Base-by-base conservation (phyloP, 2,113 vertebrate genomes). In the Cyrtonyx montezumae region DNA sequence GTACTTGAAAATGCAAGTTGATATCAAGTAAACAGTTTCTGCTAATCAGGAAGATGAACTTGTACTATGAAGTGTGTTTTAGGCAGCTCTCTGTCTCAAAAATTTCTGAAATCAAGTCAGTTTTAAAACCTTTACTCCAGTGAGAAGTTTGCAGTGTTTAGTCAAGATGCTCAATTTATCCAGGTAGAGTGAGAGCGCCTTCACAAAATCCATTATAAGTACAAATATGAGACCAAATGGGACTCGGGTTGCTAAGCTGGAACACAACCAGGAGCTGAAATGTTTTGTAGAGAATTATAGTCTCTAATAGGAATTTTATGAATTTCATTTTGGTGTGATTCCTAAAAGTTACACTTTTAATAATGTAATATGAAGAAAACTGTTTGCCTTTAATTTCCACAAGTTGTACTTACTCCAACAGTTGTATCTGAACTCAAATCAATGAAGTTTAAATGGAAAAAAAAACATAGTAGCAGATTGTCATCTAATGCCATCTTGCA, bases 1-100 rank as follows among this genome's bases (percentile, higher is more conserved):
- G 90, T 21, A 51, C 26, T 88, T 32, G 59, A 89, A 96, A 95
- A 79, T 17, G 92, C 86, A 34, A 93, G 69, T 49, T 75, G 42
- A 66, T 97, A 96, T 48, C 28, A 49, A 96, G 94, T 93, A 96
- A 93, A 94, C 32, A 89, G 88, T 95, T 97, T 96, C 76, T 95
- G 62, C 71, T 95, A 81, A 94, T 89, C 13, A 49, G 13, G 43
- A 96, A 87, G 84, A 91, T 86, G 63, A 96, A 93, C 94, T 95
- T 94, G 58, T 93, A 74, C 94, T 96, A 93, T 61, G 88, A 94
- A 96, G 21, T 42, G 48, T 92, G 79, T 96, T 81, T 92, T 53
- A 80, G 70, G 65, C 34, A 93, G 49, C 26, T 37, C 21, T 93
- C 56, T 94, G 56, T 66, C 88, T 92, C 63, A 96, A 92, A 96